Percentiles rank a stretch among this genome's conserved stretches.
Conservation (phyloP, 2,113 vertebrate species). For the Toxostoma redivivum region DNA sequence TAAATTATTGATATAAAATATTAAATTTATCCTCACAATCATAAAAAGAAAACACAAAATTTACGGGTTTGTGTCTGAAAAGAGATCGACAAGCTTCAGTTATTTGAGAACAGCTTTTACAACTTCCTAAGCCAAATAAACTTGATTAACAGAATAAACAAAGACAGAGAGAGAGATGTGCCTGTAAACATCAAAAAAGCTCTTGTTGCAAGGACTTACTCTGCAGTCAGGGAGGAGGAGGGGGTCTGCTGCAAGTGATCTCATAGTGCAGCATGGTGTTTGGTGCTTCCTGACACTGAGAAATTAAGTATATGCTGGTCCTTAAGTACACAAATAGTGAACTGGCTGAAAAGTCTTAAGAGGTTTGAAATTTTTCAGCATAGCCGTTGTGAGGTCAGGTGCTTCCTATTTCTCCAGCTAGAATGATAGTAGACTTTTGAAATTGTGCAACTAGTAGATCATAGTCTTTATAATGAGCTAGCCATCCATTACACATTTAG, state of each 20-base stretch:
- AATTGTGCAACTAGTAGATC: not conserved
- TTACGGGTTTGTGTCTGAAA: not conserved
- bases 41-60: not conserved
- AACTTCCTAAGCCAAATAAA: not conserved
- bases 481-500: not conserved
- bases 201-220: not conserved
- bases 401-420: not conserved
- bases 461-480: not conserved
- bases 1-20: slow-evolving; percentile 31
- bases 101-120: slow-evolving; percentile 24
- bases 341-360: not conserved
- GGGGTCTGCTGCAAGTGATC: not conserved
- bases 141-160: slow-evolving; percentile 16
- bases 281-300: not conserved
- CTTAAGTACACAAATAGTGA: not conserved
- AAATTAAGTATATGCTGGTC: not conserved
- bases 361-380: not conserved
- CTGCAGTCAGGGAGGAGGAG: not conserved
- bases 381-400: not conserved
- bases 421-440: not conserved
- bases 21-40: not conserved
- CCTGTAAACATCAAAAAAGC: not conserved
- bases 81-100: not conserved
- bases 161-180: not conserved
- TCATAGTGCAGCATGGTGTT: rapidly evolving